phyloP scores from a whole-genome alignment of 37 sponge, comb jelly and placozoan species.

The Amphimedon queenslandica region DNA sequence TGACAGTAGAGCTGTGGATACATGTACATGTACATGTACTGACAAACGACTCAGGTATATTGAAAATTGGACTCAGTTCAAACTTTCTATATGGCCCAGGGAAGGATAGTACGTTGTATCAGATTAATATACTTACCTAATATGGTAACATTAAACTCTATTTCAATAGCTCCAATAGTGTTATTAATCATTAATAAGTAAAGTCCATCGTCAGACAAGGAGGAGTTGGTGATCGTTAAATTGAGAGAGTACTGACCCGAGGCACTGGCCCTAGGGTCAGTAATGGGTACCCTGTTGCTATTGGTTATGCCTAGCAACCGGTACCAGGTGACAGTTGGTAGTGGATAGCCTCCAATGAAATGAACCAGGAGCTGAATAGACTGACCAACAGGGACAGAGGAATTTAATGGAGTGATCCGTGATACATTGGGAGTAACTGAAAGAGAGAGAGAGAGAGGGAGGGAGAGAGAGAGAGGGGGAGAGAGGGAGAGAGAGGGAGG shows the following conservation, averaged over 20 bases:
- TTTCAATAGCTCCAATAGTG: neutral
- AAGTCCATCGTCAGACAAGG: neutral
- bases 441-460: neutral
- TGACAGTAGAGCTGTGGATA: no score
- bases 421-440: neutral
- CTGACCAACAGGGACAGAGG: neutral
- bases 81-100: no score
- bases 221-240: neutral
- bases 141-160: neutral
- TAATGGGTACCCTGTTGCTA: neutral
- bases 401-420: neutral
- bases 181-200: neutral
- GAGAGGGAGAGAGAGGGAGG: no score
- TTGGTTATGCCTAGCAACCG: neutral
- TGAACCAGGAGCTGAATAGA: neutral
- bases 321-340: neutral
- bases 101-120: no score
- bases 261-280: neutral
- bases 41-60: no score
- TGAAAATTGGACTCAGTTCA: no score
- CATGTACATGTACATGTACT: no score
- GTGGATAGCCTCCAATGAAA: neutral
- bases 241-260: neutral
- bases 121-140: no score
- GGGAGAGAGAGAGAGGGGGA: no score